Conservation (phyloP, 2,113 vertebrate genomes). For the Cinclus mexicanus region DNA sequence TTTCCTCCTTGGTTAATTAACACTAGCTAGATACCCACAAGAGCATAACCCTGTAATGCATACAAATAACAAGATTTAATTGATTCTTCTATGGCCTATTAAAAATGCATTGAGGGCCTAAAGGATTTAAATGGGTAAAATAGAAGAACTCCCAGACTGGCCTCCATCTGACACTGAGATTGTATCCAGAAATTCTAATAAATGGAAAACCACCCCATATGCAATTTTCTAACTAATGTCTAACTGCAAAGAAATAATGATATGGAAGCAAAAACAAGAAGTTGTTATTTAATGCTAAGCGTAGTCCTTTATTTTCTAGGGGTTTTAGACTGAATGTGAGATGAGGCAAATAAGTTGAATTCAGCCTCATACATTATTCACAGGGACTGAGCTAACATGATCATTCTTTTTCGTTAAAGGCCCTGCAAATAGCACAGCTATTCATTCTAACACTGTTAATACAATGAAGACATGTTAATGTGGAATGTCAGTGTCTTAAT, state of each 20-base stretch:
- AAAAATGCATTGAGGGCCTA: conserved; percentile 54
- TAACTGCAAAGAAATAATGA: neutral
- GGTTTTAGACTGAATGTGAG: conserved; percentile 15
- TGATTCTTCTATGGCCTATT: conserved; percentile 55
- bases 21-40: conserved; percentile 10
- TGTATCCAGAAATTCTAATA: neutral
- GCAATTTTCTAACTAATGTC: conserved; percentile 24
- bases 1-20: conserved; percentile 51
- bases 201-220: neutral
- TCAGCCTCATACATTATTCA: conserved; percentile 63
- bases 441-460: conserved; percentile 60
- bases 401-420: conserved; percentile 45
- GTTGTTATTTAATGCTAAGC: conserved; percentile 47
- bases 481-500: neutral
- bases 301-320: conserved; percentile 22
- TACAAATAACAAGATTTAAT: conserved; percentile 62
- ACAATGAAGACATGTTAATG: conserved; percentile 45
- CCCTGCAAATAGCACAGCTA: conserved; percentile 41
- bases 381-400: conserved; percentile 51
- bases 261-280: conserved; percentile 42
- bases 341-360: conserved; percentile 56
- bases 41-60: conserved; percentile 40
- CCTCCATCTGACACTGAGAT: conserved; percentile 20
- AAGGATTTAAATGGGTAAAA: conserved; percentile 58
- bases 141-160: neutral